phyloP scores from a whole-genome alignment of 2,797 vertebrate species.

The Lithobates pipiens region DNA sequence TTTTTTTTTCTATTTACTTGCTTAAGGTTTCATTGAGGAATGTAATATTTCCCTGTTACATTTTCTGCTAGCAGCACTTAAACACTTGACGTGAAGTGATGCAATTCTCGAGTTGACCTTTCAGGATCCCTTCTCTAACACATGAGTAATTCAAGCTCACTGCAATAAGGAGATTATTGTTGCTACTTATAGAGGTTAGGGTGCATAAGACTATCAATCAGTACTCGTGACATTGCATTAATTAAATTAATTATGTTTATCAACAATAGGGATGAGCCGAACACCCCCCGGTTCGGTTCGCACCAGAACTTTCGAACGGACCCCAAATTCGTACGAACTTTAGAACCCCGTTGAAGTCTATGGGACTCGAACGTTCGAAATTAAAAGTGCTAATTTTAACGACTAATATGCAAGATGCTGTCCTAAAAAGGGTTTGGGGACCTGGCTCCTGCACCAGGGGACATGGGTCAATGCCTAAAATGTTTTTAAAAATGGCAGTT shows the following conservation, averaged over 20 bases:
- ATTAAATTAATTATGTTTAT: background rate
- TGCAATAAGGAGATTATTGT: conserved; percentile 19
- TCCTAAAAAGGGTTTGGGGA: no score
- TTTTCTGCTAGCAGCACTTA: background rate
- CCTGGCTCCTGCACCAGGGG: no score
- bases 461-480: no score
- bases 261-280: no score
- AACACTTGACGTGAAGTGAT: background rate
- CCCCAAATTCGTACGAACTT: no score
- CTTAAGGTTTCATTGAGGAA: background rate
- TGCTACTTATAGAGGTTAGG: background rate
- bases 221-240: background rate
- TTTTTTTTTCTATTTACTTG: background rate
- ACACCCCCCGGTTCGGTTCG: no score
- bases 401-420: no score
- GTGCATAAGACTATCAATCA: background rate
- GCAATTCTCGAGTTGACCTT: conserved; percentile 26
- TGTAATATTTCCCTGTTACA: background rate
- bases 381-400: no score
- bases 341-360: no score
- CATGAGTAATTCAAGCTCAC: conserved; percentile 3
- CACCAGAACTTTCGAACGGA: no score
- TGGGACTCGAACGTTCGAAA: no score
- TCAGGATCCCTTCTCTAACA: conserved; percentile 11
- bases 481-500: no score